These are phyloP conservation scores for Drosophila subpulchrella DNA, from an alignment of 1,140 invertebrate genomes.

Conservation along the genomic window DNA sequence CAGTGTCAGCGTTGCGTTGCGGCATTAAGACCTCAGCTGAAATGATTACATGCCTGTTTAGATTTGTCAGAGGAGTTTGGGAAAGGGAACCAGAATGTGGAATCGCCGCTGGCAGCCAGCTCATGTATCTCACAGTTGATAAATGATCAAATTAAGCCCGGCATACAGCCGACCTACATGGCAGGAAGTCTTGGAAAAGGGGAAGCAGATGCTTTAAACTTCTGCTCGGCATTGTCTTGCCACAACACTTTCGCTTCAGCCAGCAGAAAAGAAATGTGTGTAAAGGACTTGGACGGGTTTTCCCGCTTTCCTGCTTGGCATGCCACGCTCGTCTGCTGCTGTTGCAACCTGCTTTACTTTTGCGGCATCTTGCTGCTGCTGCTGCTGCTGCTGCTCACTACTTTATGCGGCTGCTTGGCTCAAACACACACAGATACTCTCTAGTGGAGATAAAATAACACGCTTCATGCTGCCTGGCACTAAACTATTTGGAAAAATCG, in stretches of 20 bases:
- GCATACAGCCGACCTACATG: conserved; percentile 56
- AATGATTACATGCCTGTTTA: conserved; percentile 83
- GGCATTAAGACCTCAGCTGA: conserved; percentile 79
- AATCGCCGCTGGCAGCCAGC: conserved; percentile 37
- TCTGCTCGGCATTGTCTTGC: conserved; percentile 59
- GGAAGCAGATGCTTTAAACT: conserved; percentile 58
- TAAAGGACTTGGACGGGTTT: conserved; percentile 14
- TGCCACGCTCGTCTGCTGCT: conserved; percentile 58
- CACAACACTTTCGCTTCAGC: conserved; percentile 38
- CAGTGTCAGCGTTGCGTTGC: conserved; percentile 64
- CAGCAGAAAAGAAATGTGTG: conserved; percentile 28
- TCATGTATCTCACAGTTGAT: conserved; percentile 79
- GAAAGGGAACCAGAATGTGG: not conserved
- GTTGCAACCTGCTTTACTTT: conserved; percentile 64
- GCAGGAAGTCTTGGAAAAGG: conserved; percentile 4
- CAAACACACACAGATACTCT: conserved; percentile 1
- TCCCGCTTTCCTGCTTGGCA: conserved; percentile 57
- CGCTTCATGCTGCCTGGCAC: conserved; percentile 66
- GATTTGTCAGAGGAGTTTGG: conserved; percentile 67
- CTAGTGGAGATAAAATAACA: conserved; percentile 62
- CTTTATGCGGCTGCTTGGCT: conserved; percentile 36
- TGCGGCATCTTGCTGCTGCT: conserved; percentile 60
- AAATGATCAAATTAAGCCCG: conserved; percentile 81
- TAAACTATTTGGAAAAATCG: conserved; percentile 78
- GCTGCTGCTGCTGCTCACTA: conserved; percentile 3